Evolutionary conservation across 2,113 vertebrate species (phyloP).

Genomic region (Bos indicus): DNA sequence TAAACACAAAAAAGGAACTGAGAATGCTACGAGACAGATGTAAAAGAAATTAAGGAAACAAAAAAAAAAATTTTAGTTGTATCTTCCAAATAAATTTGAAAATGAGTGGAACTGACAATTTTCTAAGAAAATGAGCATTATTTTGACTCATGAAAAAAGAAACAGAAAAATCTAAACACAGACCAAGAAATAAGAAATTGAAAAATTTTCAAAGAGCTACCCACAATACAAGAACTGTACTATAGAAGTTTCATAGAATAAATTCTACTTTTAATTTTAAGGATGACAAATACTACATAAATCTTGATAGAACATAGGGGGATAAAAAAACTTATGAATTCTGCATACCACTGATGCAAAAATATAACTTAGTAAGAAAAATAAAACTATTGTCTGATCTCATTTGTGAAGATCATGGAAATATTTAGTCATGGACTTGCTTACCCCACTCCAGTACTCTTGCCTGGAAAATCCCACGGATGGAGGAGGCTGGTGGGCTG

Average conservation of each 20-base stretch:
- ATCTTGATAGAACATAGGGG: neutral
- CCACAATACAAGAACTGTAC: neutral
- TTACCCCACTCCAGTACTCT: no score
- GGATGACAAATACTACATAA: neutral
- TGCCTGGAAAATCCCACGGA: no score
- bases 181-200: neutral
- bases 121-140: neutral
- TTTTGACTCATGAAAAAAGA: neutral
- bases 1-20: neutral
- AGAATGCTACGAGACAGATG: conserved; percentile 2
- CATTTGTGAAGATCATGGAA: neutral
- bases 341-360: neutral
- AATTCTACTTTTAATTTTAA: conserved; percentile 1
- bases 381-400: neutral
- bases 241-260: neutral
- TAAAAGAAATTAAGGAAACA: neutral
- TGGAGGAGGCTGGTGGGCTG: no score
- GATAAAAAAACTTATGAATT: neutral
- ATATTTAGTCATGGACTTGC: neutral
- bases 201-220: neutral
- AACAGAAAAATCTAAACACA: neutral
- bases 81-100: neutral
- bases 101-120: neutral
- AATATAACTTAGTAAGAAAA: neutral
- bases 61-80: neutral